These are phyloP conservation scores for Triplophysa tibetana DNA, from an alignment of 2,113 vertebrate species.

Conservation along the genomic window DNA sequence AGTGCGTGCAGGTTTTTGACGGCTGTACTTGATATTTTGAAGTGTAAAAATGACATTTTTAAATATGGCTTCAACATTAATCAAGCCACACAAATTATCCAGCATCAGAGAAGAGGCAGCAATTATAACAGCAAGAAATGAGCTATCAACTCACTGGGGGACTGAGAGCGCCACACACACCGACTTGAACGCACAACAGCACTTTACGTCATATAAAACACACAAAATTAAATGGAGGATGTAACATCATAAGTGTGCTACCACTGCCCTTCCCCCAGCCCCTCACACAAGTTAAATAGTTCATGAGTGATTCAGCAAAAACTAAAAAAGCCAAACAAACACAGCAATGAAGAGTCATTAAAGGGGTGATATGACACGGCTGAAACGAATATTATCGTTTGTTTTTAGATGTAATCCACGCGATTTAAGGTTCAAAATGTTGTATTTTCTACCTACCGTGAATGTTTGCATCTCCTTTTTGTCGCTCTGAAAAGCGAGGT, in stretches of 20 bases:
- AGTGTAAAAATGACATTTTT: conserved; percentile 21
- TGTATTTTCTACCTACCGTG: too few relatives aligned
- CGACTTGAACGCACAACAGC: conserved; percentile 13
- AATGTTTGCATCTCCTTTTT: too few relatives aligned
- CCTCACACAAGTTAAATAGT: conserved; percentile 29
- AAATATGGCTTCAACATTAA: conserved; percentile 11
- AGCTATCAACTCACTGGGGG: conserved; percentile 30
- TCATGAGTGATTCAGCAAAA: conserved; percentile 37
- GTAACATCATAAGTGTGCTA: conserved; percentile 26
- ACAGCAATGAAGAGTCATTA: conserved; percentile 27
- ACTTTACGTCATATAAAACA: neutral
- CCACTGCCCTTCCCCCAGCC: neutral
- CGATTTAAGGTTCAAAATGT: too few relatives aligned
- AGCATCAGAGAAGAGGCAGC: conserved; percentile 10
- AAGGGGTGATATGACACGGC: neutral
- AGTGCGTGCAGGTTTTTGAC: neutral
- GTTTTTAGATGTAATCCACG: too few relatives aligned
- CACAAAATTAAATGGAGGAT: neutral
- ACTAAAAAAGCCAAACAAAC: conserved; percentile 26
- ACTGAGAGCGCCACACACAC: conserved; percentile 29
- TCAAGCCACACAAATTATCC: conserved; percentile 22
- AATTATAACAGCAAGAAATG: conserved; percentile 46
- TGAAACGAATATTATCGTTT: too few relatives aligned
- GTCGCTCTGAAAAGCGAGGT: too few relatives aligned
- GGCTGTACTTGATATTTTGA: neutral